Evolutionary conservation across 2,797 vertebrate species (phyloP).

Genomic region (Acanthornis magna): DNA sequence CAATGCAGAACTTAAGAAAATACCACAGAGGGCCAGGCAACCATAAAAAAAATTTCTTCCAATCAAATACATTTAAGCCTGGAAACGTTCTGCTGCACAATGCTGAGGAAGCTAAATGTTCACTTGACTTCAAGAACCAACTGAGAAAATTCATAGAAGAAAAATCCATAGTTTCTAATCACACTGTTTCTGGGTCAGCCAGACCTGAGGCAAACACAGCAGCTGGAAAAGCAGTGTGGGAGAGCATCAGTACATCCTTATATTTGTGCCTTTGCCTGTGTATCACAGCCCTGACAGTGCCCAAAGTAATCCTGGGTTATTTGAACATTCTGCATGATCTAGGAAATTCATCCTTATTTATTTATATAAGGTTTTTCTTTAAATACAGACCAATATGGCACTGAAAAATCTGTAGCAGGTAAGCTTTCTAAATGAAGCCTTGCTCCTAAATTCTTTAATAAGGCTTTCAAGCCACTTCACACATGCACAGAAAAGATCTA

Average conservation of each 20-base stretch:
- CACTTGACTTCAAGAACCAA: not conserved
- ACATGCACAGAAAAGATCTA: not conserved
- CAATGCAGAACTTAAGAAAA: not conserved
- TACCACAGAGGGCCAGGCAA: not conserved
- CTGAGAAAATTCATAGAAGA: not conserved
- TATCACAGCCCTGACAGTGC: not conserved
- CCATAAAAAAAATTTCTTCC: not conserved
- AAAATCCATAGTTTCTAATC: not conserved
- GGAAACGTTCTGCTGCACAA: not conserved
- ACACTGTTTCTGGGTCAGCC: not conserved
- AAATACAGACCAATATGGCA: not conserved
- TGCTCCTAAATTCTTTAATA: not conserved
- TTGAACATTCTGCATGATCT: not conserved
- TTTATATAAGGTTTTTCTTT: not conserved
- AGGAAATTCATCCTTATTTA: not conserved
- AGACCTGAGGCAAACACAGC: not conserved
- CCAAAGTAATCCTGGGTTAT: not conserved
- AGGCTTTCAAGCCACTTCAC: not conserved
- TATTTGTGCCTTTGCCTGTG: not conserved
- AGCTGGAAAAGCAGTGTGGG: not conserved
- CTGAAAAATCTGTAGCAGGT: not conserved
- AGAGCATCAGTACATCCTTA: not conserved
- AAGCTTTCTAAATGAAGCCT: not conserved
- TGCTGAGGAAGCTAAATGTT: not conserved
- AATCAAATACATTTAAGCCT: not conserved